phyloP scores from a whole-genome alignment of 2,888 invertebrate species.

The Rugalucina vietnamica region DNA sequence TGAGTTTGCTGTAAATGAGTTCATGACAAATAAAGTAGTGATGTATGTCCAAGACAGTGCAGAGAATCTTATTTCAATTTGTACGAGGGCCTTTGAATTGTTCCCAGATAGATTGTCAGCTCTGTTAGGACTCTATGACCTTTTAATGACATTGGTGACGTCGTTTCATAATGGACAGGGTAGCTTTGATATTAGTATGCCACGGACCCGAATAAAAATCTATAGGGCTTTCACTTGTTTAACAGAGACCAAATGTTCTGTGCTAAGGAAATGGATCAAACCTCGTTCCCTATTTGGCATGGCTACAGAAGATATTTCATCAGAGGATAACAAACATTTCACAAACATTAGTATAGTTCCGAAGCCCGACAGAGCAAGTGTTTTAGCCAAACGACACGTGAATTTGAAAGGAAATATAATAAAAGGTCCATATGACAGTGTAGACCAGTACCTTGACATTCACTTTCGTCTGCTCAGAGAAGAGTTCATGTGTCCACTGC shows the following conservation, averaged over 20 bases:
- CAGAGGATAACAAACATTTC: background rate
- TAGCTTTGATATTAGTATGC: background rate
- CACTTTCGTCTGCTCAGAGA: slow-evolving; percentile 92
- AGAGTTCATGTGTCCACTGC: slow-evolving; percentile 91
- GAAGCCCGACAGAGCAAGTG: background rate
- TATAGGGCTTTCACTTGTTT: background rate
- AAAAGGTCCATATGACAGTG: slow-evolving; percentile 87
- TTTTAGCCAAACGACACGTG: background rate
- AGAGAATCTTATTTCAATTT: background rate
- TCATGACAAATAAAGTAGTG: background rate
- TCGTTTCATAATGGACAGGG: background rate
- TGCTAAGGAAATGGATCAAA: background rate
- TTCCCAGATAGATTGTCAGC: background rate
- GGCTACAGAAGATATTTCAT: background rate
- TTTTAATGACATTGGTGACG: background rate
- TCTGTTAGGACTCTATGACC: background rate
- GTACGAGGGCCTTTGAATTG: background rate
- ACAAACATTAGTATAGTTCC: background rate
- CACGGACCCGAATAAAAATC: background rate
- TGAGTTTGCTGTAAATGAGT: background rate
- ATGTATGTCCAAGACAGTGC: background rate
- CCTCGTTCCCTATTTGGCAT: background rate
- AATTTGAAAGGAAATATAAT: slow-evolving; percentile 85
- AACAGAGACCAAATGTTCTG: background rate
- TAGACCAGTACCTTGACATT: slow-evolving; percentile 90